Conservation (phyloP, 1,140 invertebrate species). For the Battus philenor region DNA sequence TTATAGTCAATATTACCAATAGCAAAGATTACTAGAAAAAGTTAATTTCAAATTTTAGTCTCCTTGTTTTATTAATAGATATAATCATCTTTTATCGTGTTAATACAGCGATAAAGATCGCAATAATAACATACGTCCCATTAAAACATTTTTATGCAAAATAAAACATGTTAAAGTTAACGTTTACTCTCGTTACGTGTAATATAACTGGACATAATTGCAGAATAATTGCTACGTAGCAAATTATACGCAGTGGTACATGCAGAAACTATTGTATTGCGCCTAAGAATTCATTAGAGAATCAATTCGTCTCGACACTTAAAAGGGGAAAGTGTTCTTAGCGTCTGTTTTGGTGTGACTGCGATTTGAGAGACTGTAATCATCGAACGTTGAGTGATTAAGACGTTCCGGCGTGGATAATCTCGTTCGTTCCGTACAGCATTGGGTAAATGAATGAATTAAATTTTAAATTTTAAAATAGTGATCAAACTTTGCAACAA, state of each 20-base stretch:
- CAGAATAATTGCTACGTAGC: constrained; percentile 6
- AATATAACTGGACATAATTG: not conserved
- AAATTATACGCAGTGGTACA: constrained; percentile 15
- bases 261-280: constrained; percentile 11
- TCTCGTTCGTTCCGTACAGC: not conserved
- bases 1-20: too few species aligned
- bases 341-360: not conserved
- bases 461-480: too few species aligned
- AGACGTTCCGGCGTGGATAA: constrained; percentile 1
- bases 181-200: too few species aligned
- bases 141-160: too few species aligned
- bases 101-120: too few species aligned
- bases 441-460: not conserved
- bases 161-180: too few species aligned
- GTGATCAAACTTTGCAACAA: too few species aligned
- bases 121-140: too few species aligned
- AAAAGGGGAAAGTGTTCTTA: constrained; percentile 23
- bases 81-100: too few species aligned
- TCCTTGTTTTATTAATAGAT: too few species aligned
- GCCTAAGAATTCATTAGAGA: constrained; percentile 26
- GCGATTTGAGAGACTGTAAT: constrained; percentile 3
- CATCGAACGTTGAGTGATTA: not conserved
- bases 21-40: too few species aligned
- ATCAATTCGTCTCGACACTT: constrained; percentile 34
- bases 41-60: too few species aligned